These are phyloP conservation scores for Dasyprocta punctata DNA, from an alignment of 2,113 vertebrate genomes.

Conservation along the genomic window DNA sequence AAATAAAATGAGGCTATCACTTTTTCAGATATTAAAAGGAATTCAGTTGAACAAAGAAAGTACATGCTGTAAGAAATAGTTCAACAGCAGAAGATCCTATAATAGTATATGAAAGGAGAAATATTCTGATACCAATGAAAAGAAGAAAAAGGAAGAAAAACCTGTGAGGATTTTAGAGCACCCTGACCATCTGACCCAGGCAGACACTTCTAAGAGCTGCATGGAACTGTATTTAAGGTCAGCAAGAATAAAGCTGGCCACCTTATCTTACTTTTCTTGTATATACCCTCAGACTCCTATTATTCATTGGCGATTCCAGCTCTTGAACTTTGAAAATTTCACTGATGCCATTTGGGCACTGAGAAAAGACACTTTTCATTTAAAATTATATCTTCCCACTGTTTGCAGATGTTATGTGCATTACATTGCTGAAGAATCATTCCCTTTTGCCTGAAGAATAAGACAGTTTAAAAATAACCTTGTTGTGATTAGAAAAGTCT, in stretches of 20 bases:
- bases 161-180: conserved; percentile 58
- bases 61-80: conserved; percentile 71
- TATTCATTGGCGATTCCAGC: conserved; percentile 45
- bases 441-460: conserved; percentile 53
- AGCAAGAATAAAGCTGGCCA: conserved; percentile 29
- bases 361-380: conserved; percentile 52
- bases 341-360: conserved; percentile 14
- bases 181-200: conserved; percentile 48
- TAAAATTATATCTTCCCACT: conserved; percentile 58
- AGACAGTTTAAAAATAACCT: conserved; percentile 68
- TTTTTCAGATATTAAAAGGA: conserved; percentile 74
- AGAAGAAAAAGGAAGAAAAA: conserved; percentile 60
- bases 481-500: conserved; percentile 57
- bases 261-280: conserved; percentile 61
- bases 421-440: conserved; percentile 54
- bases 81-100: conserved; percentile 71
- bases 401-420: conserved; percentile 4
- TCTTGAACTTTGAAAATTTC: conserved; percentile 67
- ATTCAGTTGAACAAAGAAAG: conserved; percentile 72
- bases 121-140: conserved; percentile 72
- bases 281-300: not conserved
- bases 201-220: conserved; percentile 66
- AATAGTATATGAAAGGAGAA: conserved; percentile 77
- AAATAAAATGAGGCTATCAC: conserved; percentile 62
- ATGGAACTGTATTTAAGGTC: conserved; percentile 58